phyloP scores from a whole-genome alignment of 2,888 invertebrate species.

The Leptarthrus brevirostris region DNA sequence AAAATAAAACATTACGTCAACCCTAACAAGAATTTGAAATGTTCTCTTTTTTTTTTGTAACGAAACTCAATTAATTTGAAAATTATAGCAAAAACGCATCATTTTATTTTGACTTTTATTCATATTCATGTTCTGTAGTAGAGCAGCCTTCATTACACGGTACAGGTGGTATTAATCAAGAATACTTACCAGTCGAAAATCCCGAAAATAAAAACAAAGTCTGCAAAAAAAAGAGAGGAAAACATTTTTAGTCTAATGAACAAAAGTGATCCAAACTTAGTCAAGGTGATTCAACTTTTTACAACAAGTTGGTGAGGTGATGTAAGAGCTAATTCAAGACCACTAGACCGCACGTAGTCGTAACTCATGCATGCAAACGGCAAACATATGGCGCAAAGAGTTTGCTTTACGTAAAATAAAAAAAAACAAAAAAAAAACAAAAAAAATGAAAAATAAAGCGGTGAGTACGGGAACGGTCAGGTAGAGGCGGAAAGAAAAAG shows the following conservation, averaged over 20 bases:
- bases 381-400: background rate
- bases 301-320: background rate
- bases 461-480: background rate
- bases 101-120: no score
- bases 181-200: slow-evolving; percentile 1
- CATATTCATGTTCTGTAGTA: no score
- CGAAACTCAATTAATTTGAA: no score
- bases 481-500: background rate
- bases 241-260: background rate
- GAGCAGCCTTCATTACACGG: no score
- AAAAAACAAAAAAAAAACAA: background rate
- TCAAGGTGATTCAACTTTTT: slow-evolving; percentile 3
- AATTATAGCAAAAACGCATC: no score
- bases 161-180: no score
- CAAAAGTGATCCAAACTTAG: slow-evolving; percentile 6
- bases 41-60: no score
- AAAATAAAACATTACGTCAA: no score
- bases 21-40: no score
- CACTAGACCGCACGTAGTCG: background rate
- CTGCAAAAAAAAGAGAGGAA: background rate
- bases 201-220: slow-evolving; percentile 2
- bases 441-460: background rate
- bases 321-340: slow-evolving; percentile 3
- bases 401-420: background rate
- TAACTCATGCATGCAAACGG: slow-evolving; percentile 6